A percentile compares a stretch with the other conserved stretches of the same genome.
phyloP scores from a whole-genome alignment of 2,113 vertebrate genomes.

The Cynocephalus volans region DNA sequence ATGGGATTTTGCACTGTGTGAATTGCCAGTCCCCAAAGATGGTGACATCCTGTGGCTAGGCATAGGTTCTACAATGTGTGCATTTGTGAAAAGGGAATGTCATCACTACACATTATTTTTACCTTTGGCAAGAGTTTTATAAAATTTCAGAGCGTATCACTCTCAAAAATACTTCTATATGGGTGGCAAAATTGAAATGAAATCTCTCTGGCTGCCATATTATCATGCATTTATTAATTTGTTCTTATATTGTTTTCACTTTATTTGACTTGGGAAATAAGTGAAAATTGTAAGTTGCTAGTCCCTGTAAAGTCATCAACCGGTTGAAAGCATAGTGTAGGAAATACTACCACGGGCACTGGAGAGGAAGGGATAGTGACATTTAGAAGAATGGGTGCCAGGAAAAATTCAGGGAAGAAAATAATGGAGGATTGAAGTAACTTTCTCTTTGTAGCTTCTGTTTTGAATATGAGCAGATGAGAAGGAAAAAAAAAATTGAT shows the following conservation, averaged over 20 bases:
- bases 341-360: neutral
- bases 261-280: conserved; percentile 59
- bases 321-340: neutral
- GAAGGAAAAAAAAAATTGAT: neutral
- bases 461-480: conserved; percentile 39
- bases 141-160: conserved; percentile 69
- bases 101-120: conserved; percentile 76
- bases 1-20: conserved; percentile 84
- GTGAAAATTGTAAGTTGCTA: neutral
- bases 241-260: conserved; percentile 53
- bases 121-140: conserved; percentile 79
- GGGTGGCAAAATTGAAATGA: conserved; percentile 49
- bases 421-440: neutral
- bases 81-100: conserved; percentile 78
- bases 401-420: conserved; percentile 2
- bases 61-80: conserved; percentile 73
- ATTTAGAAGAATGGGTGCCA: neutral
- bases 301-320: neutral
- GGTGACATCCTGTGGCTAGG: conserved; percentile 82
- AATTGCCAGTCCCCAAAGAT: conserved; percentile 83
- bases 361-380: neutral
- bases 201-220: conserved; percentile 46
- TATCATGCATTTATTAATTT: conserved; percentile 66
- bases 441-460: conserved; percentile 37
- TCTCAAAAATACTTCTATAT: conserved; percentile 73